Percentiles rank a stretch among this genome's conserved stretches.
Evolutionary conservation across 2,888 invertebrate genomes (phyloP).

Genomic region (Graphium colonna): DNA sequence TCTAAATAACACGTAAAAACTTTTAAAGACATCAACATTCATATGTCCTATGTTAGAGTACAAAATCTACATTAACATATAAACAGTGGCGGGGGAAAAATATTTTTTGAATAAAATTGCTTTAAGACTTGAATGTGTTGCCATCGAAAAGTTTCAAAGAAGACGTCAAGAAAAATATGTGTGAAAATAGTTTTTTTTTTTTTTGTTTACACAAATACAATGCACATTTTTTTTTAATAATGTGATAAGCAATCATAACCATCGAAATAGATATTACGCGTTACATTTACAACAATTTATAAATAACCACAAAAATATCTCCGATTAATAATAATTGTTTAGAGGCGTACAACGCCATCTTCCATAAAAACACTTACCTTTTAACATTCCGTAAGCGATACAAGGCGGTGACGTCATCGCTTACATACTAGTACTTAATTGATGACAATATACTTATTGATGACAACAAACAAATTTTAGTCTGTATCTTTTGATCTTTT

Average conservation of each 20-base stretch:
- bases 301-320: constrained; percentile 47
- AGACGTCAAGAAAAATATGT: neutral
- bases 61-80: constrained; percentile 1
- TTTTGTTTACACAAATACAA: constrained; percentile 17
- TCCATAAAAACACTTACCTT: constrained; percentile 17
- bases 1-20: constrained; percentile 2
- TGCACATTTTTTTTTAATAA: neutral
- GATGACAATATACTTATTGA: too few relatives aligned
- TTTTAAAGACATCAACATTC: constrained; percentile 5
- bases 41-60: constrained; percentile 1
- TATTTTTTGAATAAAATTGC: constrained; percentile 1
- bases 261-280: constrained; percentile 30
- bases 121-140: constrained; percentile 13
- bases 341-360: constrained; percentile 3
- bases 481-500: too few relatives aligned
- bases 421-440: neutral
- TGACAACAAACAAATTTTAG: too few relatives aligned
- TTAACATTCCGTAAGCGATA: neutral
- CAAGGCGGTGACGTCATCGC: neutral
- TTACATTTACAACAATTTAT: constrained; percentile 46
- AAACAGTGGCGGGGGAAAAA: constrained; percentile 2
- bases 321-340: constrained; percentile 17
- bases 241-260: constrained; percentile 16
- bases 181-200: constrained; percentile 3
- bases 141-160: constrained; percentile 9